Base-by-base conservation (phyloP, 2,888 invertebrate species). In the Lysandra bellargus region DNA sequence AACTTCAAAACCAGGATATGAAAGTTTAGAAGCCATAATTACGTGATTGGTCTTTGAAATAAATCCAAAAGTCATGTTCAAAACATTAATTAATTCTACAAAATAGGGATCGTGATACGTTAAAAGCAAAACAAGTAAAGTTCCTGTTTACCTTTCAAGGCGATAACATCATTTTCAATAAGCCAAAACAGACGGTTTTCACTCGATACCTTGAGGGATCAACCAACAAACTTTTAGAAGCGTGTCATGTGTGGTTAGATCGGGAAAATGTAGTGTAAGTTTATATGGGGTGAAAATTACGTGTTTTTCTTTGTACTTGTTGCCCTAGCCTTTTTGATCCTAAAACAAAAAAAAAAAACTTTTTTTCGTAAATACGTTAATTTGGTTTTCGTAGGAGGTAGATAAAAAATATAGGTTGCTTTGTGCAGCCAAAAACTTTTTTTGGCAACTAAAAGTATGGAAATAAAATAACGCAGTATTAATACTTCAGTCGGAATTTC, bases 101-200 rank as follows among this genome's bases (percentile, higher is more conserved):
- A 69, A 69, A 69, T 69, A 33, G 64, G 12, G 61, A 61, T n/a
- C 61, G 9, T 64, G 64, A 64, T 69, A 69, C 64, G 30, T 61
- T 69, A 69, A 69, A 69, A 69, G 64, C 30, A 7, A 61, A 61
- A 61, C 61, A 61, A 61, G 23, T 6, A 30, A 69, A 69, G 64
- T 69, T 69, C 9, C 12, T 69, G 33, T 69, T 30, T 69, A 69
- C 64, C 30, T 69, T 69, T 69, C 30, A 30, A 30, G 30, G 61
- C 61, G 64, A 69, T 69, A 69, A 69, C 64, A 69, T 69, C 64
- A 14, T 69, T 69, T 69, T 69, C 33, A 69, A 69, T 69, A 69
- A 30, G 64, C 64, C 4, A 14, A 12, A 69, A 69, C 64, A 69
- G 64, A 69, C 1, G 64, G 64, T 33, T 61, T 61, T 33, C 64